These are phyloP conservation scores for Phrynosoma blainvillii DNA, from an alignment of 2,113 vertebrate genomes.

Conservation along the genomic window DNA sequence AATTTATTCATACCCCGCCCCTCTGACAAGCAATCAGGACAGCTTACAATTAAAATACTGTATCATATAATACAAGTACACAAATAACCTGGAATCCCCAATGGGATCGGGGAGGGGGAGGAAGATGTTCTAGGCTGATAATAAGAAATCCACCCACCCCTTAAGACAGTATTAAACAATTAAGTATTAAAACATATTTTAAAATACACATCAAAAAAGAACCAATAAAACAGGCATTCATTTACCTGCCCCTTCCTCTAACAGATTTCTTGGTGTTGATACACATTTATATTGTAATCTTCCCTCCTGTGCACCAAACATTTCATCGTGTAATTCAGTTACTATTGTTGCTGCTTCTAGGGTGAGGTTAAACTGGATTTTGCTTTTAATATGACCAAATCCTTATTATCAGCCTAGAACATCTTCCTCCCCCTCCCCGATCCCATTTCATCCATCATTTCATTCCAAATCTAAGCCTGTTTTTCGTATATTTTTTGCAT, in stretches of 20 bases:
- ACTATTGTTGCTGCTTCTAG: slow-evolving; percentile 71
- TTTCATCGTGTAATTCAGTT: slow-evolving; percentile 75
- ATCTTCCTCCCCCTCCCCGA: slow-evolving; percentile 15
- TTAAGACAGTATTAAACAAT: too few relatives aligned
- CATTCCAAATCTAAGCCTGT: slow-evolving; percentile 34
- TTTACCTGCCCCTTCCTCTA: slow-evolving; percentile 61
- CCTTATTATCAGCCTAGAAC: slow-evolving; percentile 57
- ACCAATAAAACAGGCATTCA: too few relatives aligned
- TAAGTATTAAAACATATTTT: too few relatives aligned
- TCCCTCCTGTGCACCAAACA: slow-evolving; percentile 59
- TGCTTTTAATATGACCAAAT: slow-evolving; percentile 70
- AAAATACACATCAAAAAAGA: too few relatives aligned
- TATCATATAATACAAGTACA: too few relatives aligned
- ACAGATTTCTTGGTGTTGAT: slow-evolving; percentile 66
- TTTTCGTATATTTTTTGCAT: slow-evolving; percentile 29
- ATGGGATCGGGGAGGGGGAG: too few relatives aligned
- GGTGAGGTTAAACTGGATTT: slow-evolving; percentile 76
- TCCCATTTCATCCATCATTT: slow-evolving; percentile 41
- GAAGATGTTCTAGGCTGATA: too few relatives aligned
- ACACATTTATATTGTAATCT: slow-evolving; percentile 64
- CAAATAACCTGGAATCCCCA: too few relatives aligned
- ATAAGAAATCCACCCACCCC: too few relatives aligned
- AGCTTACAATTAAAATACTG: too few relatives aligned
- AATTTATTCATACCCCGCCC: too few relatives aligned
- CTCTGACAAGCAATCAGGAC: too few relatives aligned